Percentiles rank a stretch among this genome's conserved stretches.
Conservation (phyloP, 2,113 vertebrate genomes). For the Herpetotheres cachinnans region DNA sequence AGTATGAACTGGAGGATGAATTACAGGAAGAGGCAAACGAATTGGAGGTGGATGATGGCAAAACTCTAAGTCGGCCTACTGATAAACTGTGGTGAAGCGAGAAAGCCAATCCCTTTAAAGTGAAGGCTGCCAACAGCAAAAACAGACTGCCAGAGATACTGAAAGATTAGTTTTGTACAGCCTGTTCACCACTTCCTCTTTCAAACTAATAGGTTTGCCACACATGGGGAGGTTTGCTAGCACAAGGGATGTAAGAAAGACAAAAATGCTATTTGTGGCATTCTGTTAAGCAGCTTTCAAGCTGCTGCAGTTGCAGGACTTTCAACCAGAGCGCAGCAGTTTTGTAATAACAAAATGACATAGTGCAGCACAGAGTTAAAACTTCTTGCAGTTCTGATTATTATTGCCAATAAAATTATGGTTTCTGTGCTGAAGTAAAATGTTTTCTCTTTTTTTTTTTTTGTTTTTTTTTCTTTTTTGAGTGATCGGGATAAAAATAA, state of each 20-base stretch:
- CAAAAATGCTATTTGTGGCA: neutral
- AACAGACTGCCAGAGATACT: neutral
- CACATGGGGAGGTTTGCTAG: neutral
- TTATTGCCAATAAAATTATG: neutral
- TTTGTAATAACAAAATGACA: neutral
- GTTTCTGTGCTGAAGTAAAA: neutral
- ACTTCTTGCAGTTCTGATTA: neutral
- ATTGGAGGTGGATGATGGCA: neutral
- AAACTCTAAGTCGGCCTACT: neutral
- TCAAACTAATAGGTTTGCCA: neutral
- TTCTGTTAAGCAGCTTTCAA: neutral
- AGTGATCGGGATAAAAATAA: neutral
- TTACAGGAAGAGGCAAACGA: slow-evolving; percentile 16
- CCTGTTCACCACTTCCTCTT: neutral
- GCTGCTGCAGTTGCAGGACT: neutral
- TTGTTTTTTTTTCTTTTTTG: neutral
- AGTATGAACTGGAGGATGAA: slow-evolving; percentile 23
- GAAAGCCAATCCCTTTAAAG: neutral
- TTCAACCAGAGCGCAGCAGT: neutral
- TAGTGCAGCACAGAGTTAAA: neutral
- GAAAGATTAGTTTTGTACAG: neutral
- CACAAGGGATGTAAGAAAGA: neutral
- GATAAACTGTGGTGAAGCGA: neutral
- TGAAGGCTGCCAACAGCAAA: neutral
- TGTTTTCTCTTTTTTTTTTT: neutral